Conservation (phyloP, 2,797 vertebrate genomes). For the Synaphobranchus kaupii region DNA sequence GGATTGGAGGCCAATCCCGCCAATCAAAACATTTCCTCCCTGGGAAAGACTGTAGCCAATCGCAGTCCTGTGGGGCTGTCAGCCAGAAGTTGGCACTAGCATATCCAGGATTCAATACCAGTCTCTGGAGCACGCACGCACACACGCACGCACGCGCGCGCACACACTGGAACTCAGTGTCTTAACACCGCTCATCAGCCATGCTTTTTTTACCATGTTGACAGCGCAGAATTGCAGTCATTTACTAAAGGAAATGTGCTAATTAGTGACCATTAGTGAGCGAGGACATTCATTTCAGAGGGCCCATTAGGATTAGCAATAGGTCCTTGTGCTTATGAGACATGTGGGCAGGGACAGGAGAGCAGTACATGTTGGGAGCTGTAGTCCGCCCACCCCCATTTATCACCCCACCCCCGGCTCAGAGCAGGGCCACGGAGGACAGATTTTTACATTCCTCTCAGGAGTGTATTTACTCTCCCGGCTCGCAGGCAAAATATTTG, state of each 20-base stretch:
- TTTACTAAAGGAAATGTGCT: background rate
- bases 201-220: background rate
- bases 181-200: background rate
- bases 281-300: background rate
- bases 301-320: background rate
- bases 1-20: background rate
- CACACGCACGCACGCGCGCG: background rate
- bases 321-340: background rate
- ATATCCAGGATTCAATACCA: background rate
- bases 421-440: background rate
- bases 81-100: background rate
- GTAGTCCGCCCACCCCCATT: background rate
- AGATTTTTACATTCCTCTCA: background rate
- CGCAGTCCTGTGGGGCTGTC: background rate
- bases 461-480: background rate
- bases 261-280: background rate
- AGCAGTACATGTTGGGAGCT: background rate
- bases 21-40: background rate
- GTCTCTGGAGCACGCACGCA: background rate
- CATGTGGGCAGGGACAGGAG: background rate
- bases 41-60: background rate
- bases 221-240: background rate
- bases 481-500: conserved; percentile 9
- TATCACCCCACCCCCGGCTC: background rate
- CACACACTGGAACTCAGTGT: background rate